phyloP scores from a whole-genome alignment of 1,140 invertebrate genomes.

The Cotesia chilonis region DNA sequence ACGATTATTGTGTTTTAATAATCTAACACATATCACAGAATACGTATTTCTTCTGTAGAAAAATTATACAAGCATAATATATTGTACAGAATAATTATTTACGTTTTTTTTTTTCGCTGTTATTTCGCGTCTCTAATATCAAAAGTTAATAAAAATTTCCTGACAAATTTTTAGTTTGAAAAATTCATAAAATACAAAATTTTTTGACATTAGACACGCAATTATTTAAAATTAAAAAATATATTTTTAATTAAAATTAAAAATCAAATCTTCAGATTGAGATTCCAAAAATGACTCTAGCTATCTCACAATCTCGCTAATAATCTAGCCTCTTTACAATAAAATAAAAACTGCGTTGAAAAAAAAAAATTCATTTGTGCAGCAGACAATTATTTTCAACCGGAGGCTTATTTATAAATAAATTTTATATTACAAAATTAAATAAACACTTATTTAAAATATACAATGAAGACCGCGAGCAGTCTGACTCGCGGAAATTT shows the following conservation, averaged over 20 bases:
- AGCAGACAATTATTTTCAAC: too few species aligned
- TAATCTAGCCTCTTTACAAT: conserved; percentile 14
- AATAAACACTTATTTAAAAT: too few species aligned
- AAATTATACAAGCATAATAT: conserved; percentile 45
- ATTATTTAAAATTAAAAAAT: not conserved
- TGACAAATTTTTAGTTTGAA: too few species aligned
- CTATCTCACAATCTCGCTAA: conserved; percentile 28
- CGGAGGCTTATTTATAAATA: too few species aligned
- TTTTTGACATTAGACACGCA: too few species aligned
- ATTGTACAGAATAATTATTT: conserved; percentile 35
- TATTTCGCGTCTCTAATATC: not conserved
- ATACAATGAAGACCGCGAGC: not conserved
- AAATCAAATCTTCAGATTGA: too few species aligned
- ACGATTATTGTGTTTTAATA: conserved; percentile 52
- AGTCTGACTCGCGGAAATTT: not conserved
- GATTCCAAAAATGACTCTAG: not conserved
- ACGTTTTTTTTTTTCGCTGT: not conserved
- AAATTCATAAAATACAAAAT: too few species aligned
- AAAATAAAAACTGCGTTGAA: conserved; percentile 5
- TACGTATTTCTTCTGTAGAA: conserved; percentile 47
- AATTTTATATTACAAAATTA: too few species aligned
- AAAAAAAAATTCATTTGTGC: not conserved
- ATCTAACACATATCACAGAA: conserved; percentile 65
- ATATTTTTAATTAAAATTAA: too few species aligned
- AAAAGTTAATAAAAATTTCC: not conserved